Evolutionary conservation across 2,888 invertebrate species (phyloP), one percentile per base, ranked within the genome.

Genomic region (Brachynemurus nebulosus): DNA sequence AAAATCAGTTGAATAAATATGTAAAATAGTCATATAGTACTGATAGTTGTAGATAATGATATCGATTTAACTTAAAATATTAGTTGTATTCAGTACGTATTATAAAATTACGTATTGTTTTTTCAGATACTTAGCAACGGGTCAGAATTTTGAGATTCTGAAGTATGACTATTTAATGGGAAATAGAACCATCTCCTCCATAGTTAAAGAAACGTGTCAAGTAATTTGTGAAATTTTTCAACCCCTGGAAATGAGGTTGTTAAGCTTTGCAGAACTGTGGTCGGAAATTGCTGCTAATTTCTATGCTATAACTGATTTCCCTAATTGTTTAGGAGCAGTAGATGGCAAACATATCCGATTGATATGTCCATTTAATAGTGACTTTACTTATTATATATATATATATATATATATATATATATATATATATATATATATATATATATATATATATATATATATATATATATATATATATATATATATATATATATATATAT

Each of bases 291-390:
- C 55, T 35, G 51, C 51, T 45, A 46, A 53, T 46, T 57, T 56
- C 47, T 51, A 53, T 38, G 38, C 39, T 45, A 46, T 45, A 17
- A 51, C 45, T 45, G 49, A 54, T 54, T 58, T 60, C 54, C 60
- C 57, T 44, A 58, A 61, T 47, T 50, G 54, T 16, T 50, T 57
- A 46, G 55, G 57, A 36, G 55, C 54, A 5, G 48, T 57, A 8
- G 55, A 57, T 50, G 55, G 55, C 16, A 57, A 56, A 44, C 54
- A 56, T 48, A 51, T 57, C 19, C 52, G 42, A 35, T 43, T 50
- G 40, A 48, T 53, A 40, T 46, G 55, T 45, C 55, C 57, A 23
- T 40, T 48, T 42, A 47, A 52, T 30, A 47, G 45, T 23, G 55
- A 52, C 23, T 56, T 53, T 18, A 30, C 46, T 42, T 56, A 42